Evolutionary conservation across 2,113 vertebrate species (phyloP), one percentile per base, ranked within the genome.

Genomic region (Sander lucioperca): DNA sequence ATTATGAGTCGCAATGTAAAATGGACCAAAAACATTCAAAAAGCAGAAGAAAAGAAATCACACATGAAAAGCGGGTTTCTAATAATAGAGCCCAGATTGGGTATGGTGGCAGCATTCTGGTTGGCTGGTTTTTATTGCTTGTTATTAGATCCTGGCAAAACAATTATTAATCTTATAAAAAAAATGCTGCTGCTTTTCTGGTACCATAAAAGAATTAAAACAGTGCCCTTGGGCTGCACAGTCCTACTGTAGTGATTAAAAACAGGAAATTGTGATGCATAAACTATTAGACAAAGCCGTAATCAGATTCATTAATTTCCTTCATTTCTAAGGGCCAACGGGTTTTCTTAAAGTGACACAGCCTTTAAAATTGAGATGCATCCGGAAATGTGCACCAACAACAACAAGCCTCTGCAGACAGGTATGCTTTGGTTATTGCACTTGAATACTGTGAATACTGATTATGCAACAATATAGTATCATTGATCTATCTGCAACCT

Each of bases 301-400:
- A 98, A 98, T 98, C 96, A 98, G 96, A 98, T 98, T 97, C 96
- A 97, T 98, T 97, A 95, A 97, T 98, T 98, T 97, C 96, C 96
- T 96, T 96, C 95, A 96, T 97, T 93, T 98, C 95, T 95, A 93
- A 75, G 94, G 94, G 93, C 95, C 95, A 96, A 95, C 94, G 94
- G 94, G 94, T 95, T 96, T 96, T 96, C 90, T 97, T 96, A 96
- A 97, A 97, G 96, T 95, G 95, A 95, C 95, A 97, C 94, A 94
- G 89, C 92, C 93, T 91, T 86, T 77, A 25, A 77, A 83, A 82
- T 56, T 88, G 77, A 86, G 75, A 88, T 48, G 80, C 59, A 72
- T 81, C 66, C 66, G 48, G 58, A 85, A 82, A 85, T 88, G 72
- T 70, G 36, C 73, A 79, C 33, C n/a, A 36, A 25, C 18, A 25